phyloP scores from a whole-genome alignment of 2,113 vertebrate genomes.

The Plotosus lineatus region DNA sequence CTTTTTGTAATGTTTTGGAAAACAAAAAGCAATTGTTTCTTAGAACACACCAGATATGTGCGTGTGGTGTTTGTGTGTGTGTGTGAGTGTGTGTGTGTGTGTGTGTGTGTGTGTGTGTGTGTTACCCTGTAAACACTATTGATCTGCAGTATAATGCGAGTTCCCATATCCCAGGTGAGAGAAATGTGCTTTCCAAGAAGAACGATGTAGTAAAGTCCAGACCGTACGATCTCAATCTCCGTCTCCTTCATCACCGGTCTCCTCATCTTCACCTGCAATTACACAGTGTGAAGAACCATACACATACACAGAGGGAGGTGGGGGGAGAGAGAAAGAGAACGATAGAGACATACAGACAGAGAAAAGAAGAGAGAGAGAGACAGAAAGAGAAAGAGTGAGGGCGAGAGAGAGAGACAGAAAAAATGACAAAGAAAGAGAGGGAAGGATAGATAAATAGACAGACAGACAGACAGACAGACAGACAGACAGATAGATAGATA shows the following conservation, averaged over 20 bases:
- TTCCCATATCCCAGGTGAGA: slow-evolving; percentile 86
- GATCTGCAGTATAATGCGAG: slow-evolving; percentile 81
- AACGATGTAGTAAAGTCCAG: slow-evolving; percentile 83
- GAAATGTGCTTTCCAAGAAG: slow-evolving; percentile 81
- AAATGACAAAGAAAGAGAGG: no score
- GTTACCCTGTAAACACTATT: slow-evolving; percentile 81
- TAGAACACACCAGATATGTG: background rate
- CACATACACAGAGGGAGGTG: background rate
- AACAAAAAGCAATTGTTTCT: no score
- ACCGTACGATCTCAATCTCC: slow-evolving; percentile 82
- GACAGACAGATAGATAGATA: background rate
- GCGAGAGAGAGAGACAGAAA: background rate
- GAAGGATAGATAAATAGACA: no score
- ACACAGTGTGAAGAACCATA: background rate
- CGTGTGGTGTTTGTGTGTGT: slow-evolving; percentile 12
- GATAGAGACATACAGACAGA: no score
- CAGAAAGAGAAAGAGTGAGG: background rate
- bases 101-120: slow-evolving; percentile 22
- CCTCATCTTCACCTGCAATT: slow-evolving; percentile 81
- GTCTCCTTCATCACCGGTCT: slow-evolving; percentile 72
- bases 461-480: background rate
- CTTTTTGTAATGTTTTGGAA: no score
- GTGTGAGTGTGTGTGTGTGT: background rate
- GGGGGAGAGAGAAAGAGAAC: background rate
- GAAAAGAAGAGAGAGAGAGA: no score